Conservation (phyloP, 2,888 invertebrate genomes). For the Calephelis perditalis region DNA sequence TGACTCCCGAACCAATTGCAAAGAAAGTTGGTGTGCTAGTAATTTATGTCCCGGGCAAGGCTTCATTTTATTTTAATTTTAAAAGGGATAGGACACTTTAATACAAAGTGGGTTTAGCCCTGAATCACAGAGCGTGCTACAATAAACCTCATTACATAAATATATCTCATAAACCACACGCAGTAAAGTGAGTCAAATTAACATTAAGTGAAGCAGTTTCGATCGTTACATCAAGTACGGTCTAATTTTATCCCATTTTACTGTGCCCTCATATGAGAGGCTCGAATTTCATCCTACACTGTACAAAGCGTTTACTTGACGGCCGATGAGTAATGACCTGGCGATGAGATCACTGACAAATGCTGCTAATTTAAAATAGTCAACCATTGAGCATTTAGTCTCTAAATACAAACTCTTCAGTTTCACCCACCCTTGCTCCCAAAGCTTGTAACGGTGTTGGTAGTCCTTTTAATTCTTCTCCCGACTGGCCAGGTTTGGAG, state of each 20-base stretch:
- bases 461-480: too few species aligned
- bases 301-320: constrained; percentile 40
- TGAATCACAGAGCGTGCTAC: too few species aligned
- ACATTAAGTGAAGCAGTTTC: constrained; percentile 12
- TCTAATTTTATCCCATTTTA: constrained; percentile 16
- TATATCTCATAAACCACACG: background rate
- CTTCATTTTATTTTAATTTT: too few species aligned
- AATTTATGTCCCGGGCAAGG: too few species aligned
- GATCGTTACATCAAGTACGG: constrained; percentile 8
- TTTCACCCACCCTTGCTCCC: too few species aligned
- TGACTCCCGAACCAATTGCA: too few species aligned
- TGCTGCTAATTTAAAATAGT: constrained; percentile 57
- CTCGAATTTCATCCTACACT: constrained; percentile 34
- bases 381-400: constrained; percentile 31
- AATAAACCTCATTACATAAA: too few species aligned
- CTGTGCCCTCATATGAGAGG: constrained; percentile 25
- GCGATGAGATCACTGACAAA: constrained; percentile 65
- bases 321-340: constrained; percentile 62
- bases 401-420: background rate
- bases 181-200: constrained; percentile 5
- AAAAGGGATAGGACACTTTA: too few species aligned
- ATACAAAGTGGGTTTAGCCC: too few species aligned
- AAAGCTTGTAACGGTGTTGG: too few species aligned
- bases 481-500: too few species aligned
- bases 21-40: too few species aligned